Evolutionary conservation across 2,797 vertebrate genomes (phyloP).

Genomic region (Crenuchus spilurus): DNA sequence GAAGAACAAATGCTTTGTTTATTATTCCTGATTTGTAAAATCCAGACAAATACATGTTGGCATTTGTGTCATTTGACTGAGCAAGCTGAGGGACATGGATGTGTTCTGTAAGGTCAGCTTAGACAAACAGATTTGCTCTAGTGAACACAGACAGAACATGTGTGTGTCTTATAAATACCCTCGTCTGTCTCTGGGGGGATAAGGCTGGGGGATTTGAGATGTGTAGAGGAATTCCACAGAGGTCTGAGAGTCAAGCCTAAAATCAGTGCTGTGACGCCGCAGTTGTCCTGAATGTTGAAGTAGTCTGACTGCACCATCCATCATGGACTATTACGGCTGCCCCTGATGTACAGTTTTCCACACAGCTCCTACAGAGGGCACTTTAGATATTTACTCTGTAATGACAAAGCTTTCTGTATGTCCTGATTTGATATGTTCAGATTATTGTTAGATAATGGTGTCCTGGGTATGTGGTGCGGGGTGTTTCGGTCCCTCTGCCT

Average conservation of each 20-base stretch:
- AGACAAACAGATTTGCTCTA: neutral
- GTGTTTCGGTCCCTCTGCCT: conserved; percentile 42
- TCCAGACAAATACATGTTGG: neutral
- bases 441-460: conserved; percentile 28
- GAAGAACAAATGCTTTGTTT: neutral
- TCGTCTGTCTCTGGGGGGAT: conserved; percentile 4
- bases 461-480: neutral
- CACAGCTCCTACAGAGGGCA: conserved; percentile 1
- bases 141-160: conserved; percentile 19
- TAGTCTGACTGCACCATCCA: neutral
- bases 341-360: neutral
- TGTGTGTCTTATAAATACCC: conserved; percentile 41
- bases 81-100: neutral
- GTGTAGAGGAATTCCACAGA: conserved; percentile 28
- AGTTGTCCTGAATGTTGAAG: conserved; percentile 10
- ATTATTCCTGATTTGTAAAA: neutral
- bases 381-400: neutral
- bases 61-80: neutral
- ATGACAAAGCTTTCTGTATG: neutral
- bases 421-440: conserved; percentile 11
- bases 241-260: conserved; percentile 22
- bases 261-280: conserved; percentile 11
- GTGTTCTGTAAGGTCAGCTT: neutral
- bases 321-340: neutral
- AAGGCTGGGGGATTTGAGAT: conserved; percentile 22